Base-by-base conservation (phyloP, 1,140 invertebrate species). In the Pachyrhynchus sulphureomaculatus region DNA sequence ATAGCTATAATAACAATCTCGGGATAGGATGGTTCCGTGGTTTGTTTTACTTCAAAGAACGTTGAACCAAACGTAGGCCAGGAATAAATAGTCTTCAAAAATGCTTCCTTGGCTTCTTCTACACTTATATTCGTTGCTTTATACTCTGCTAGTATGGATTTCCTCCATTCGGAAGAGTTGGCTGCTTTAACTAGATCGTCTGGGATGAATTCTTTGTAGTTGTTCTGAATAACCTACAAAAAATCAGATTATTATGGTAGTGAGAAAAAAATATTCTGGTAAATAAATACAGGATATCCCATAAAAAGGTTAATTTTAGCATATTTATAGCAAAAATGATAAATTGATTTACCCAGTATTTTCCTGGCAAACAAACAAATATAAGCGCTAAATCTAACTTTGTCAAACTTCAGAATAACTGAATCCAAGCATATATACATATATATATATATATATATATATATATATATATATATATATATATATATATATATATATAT, bases 31-130 rank as follows among this genome's bases (percentile, higher is more conserved):
- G 88, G 83, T 65, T 95, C 91, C 2, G 91, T 92, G 4, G 89
- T 89, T 73, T 88, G 92, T 76, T 93, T 94, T 0, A 96, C 92
- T 82, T 95, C 91, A 79, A 98, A 97, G 80, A 98, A 98, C 0
- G 95, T 93, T 5, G 93, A 96, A 13, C 95, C 95, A 80, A 96
- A 98, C 53, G 92, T 95, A 5, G 89, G 88, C 83, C 89, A 90
- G 69, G 86, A 81, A 70, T 86, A 88, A 29, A 96, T 87, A 58
- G 85, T 82, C 71, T 92, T 90, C 8, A 97, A 80, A 73, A 97
- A 96, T 57, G 82, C 81, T 18, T 91, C 80, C 77, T 96, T 96
- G 0, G 92, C 91, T 66, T 94, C 86, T 24, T 88, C 85, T 32
- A 81, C 73, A 21, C 71, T 81, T 68, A 86, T 79, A 18, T 68